Conservation (phyloP, 2,888 invertebrate genomes). For the Tridacna gigas region DNA sequence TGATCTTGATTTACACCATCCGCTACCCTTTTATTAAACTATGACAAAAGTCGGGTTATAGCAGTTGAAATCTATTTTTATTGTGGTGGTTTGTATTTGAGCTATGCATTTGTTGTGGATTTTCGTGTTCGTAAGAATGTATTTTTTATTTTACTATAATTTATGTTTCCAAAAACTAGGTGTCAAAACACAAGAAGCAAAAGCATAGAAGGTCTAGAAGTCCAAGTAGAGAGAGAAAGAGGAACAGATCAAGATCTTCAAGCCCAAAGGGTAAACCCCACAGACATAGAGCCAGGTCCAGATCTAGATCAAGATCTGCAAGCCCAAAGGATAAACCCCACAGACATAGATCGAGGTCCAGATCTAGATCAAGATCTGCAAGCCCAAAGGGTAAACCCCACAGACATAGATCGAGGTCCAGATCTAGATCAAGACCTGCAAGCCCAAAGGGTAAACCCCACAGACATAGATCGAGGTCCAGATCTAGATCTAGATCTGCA, state of each 20-base stretch:
- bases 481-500: background rate
- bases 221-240: slow-evolving; percentile 10
- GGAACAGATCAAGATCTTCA: slow-evolving; percentile 9
- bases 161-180: background rate
- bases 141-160: too few species aligned
- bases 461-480: slow-evolving; percentile 1
- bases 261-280: background rate
- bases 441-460: background rate
- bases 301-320: slow-evolving; percentile 25
- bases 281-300: slow-evolving; percentile 23
- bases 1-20: too few species aligned
- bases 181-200: slow-evolving; percentile 23
- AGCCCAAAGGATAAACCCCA: background rate
- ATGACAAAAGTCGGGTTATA: too few species aligned
- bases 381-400: background rate
- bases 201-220: slow-evolving; percentile 24
- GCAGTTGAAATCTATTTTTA: too few species aligned
- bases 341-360: slow-evolving; percentile 11
- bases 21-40: too few species aligned
- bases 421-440: slow-evolving; percentile 4
- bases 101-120: too few species aligned
- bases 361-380: slow-evolving; percentile 8
- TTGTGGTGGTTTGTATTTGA: too few species aligned
- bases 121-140: too few species aligned
- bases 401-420: too few species aligned